These are phyloP conservation scores for Engraulis encrasicolus DNA, from an alignment of 2,113 vertebrate species.

Conservation along the genomic window DNA sequence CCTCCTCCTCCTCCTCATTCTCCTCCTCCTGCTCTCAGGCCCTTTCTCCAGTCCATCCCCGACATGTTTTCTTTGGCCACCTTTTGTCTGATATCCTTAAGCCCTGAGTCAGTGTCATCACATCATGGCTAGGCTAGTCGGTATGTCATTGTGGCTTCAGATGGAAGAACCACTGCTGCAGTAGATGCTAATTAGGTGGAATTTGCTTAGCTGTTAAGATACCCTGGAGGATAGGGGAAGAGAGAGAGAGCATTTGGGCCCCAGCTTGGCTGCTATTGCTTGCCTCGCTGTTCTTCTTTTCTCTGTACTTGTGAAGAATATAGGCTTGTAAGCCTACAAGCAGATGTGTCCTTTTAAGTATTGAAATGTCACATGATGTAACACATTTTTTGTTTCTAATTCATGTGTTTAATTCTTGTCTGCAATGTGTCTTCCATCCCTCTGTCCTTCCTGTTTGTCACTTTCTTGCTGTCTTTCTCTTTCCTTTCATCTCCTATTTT, in stretches of 20 bases:
- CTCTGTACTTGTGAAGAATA: background rate
- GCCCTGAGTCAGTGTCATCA: background rate
- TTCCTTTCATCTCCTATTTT: background rate
- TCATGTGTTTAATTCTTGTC: background rate
- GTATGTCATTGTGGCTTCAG: background rate
- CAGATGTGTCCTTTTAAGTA: background rate
- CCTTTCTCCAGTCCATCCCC: no score
- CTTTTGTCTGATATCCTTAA: background rate
- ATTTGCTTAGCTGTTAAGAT: slow-evolving; percentile 17
- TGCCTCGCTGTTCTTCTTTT: background rate
- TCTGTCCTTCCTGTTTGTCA: slow-evolving; percentile 19
- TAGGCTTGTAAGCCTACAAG: background rate
- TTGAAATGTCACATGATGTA: background rate
- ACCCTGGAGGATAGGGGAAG: background rate
- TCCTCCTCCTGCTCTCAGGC: no score
- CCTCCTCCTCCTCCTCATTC: no score
- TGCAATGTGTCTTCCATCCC: background rate
- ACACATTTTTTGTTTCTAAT: background rate
- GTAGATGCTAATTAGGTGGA: background rate
- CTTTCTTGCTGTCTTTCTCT: slow-evolving; percentile 18
- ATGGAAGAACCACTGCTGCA: background rate
- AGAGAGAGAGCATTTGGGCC: background rate
- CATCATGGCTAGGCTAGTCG: background rate
- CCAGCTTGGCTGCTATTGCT: no score
- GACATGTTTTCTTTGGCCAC: background rate